A percentile compares a stretch with the other conserved stretches of the same genome.
These are phyloP conservation scores for Cyprichromis sp. DNA, from an alignment of 2,113 vertebrate genomes.

Conservation along the genomic window DNA sequence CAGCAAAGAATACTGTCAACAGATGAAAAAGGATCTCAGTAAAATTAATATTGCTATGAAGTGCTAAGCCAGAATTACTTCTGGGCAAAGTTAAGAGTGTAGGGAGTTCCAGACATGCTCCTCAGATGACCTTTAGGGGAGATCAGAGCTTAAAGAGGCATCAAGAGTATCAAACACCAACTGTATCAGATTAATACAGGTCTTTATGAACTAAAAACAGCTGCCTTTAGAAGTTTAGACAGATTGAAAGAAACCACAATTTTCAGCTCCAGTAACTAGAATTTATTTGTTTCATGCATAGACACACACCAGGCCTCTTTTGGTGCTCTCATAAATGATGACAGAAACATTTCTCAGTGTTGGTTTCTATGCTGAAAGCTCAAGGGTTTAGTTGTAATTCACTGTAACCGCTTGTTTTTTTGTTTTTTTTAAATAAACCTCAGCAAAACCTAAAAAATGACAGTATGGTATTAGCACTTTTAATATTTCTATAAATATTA, in stretches of 20 bases:
- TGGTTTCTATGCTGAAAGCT: neutral
- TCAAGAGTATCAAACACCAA: neutral
- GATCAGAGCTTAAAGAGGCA: neutral
- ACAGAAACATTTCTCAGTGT: neutral
- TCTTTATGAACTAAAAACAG: slow-evolving; percentile 20
- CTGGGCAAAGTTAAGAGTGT: neutral
- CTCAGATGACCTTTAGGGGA: slow-evolving; percentile 14
- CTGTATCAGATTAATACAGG: slow-evolving; percentile 28
- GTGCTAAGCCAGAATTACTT: neutral
- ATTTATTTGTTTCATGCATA: slow-evolving; percentile 4
- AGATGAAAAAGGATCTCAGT: neutral
- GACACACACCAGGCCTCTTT: neutral
- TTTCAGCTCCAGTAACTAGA: neutral
- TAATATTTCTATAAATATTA: slow-evolving; percentile 2
- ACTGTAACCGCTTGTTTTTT: neutral
- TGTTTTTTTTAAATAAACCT: neutral
- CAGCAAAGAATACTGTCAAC: neutral
- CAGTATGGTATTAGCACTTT: neutral
- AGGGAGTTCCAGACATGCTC: neutral
- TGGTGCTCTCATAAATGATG: neutral
- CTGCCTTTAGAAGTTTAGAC: neutral
- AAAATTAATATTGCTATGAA: neutral
- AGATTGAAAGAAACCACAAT: neutral
- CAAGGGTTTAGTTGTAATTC: neutral
- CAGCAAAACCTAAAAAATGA: neutral